phyloP scores from a whole-genome alignment of 2,888 invertebrate genomes.

The Harmothoe impar region DNA sequence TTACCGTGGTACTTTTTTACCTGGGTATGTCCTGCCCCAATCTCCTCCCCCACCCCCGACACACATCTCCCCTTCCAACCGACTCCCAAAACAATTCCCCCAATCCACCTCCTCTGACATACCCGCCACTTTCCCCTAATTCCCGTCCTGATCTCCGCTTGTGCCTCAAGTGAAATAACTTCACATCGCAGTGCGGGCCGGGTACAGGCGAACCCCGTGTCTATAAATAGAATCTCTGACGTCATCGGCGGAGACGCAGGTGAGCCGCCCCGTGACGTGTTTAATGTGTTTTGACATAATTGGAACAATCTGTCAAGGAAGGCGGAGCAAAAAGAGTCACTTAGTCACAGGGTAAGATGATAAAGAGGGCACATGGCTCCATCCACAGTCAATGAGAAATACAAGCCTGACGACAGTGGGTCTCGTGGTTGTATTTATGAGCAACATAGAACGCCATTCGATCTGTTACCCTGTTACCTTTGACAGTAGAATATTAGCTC shows the following conservation, averaged over 20 bases:
- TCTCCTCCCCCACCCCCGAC: background rate
- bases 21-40: background rate
- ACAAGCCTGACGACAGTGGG: no score
- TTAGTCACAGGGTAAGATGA: background rate
- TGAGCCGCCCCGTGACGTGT: background rate
- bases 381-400: no score
- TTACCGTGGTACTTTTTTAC: background rate
- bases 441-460: no score
- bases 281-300: constrained; percentile 25
- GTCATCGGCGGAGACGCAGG: constrained; percentile 7
- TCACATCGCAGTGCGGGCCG: background rate
- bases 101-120: background rate
- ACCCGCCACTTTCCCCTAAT: no score
- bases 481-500: no score
- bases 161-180: background rate
- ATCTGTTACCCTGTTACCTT: no score
- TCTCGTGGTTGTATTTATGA: no score
- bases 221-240: background rate
- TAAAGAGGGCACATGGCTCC: background rate
- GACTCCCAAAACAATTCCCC: background rate
- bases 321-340: background rate
- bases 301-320: background rate
- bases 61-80: background rate
- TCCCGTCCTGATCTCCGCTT: background rate
- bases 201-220: background rate